These are phyloP conservation scores for Parnassius orleans DNA, from an alignment of 2,888 invertebrate species.

Conservation along the genomic window DNA sequence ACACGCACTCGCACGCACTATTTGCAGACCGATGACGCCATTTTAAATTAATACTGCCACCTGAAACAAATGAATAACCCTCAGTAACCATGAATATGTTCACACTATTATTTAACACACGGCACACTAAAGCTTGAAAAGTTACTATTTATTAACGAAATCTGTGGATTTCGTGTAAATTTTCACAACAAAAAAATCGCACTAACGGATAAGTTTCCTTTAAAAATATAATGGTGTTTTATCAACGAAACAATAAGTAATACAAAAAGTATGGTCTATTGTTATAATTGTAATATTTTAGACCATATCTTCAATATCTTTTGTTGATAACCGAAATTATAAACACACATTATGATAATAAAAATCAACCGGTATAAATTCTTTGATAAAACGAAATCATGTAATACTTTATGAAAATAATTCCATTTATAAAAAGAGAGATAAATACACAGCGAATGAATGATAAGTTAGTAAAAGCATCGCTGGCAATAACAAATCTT, in stretches of 20 bases:
- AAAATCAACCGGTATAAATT: slow-evolving; percentile 11
- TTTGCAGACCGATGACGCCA: slow-evolving; percentile 62
- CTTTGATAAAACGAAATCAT: not conserved
- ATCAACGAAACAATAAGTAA: not conserved
- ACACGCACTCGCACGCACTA: slow-evolving; percentile 50
- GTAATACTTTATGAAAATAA: not conserved
- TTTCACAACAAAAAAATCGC: slow-evolving; percentile 6
- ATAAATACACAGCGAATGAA: slow-evolving; percentile 8
- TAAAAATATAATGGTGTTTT: slow-evolving; percentile 9
- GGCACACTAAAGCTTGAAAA: slow-evolving; percentile 15
- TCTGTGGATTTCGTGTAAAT: slow-evolving; percentile 7
- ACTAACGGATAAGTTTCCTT: slow-evolving; percentile 9
- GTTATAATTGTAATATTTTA: not conserved
- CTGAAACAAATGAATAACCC: slow-evolving; percentile 46
- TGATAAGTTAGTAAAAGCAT: slow-evolving; percentile 14
- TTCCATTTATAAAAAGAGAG: slow-evolving; percentile 1
- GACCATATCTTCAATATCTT: not conserved
- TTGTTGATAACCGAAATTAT: not conserved
- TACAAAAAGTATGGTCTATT: too few relatives aligned
- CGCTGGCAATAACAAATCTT: slow-evolving; percentile 23
- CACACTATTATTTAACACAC: slow-evolving; percentile 28
- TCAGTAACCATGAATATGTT: slow-evolving; percentile 10
- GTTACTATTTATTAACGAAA: slow-evolving; percentile 30
- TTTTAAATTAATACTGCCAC: slow-evolving; percentile 64
- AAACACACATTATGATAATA: not conserved